Conservation (phyloP, 92 coral and sea anemone species). For the Porites divaricata region DNA sequence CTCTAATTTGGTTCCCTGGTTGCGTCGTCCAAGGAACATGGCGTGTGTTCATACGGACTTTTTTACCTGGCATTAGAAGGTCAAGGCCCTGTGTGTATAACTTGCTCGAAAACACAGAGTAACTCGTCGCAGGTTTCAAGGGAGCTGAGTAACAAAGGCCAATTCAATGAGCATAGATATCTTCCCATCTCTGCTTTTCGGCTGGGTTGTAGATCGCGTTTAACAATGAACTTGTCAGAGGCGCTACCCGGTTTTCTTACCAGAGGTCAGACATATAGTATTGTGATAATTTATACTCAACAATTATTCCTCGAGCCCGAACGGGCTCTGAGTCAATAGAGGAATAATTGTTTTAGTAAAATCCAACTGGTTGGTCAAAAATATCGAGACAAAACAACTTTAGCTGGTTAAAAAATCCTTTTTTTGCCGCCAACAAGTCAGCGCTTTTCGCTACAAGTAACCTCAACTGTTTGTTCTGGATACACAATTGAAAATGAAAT, state of each 20-base stretch:
- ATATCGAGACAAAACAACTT: too few relatives aligned
- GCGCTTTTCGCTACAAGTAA: too few relatives aligned
- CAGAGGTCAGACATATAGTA: background rate
- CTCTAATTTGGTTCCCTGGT: too few relatives aligned
- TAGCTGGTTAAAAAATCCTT: too few relatives aligned
- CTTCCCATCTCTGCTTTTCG: slow-evolving; percentile 9
- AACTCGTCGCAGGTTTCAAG: slow-evolving; percentile 4
- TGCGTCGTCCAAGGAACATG: slow-evolving; percentile 28
- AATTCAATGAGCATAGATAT: slow-evolving; percentile 15
- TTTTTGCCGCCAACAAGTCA: too few relatives aligned
- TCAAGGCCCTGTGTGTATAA: slow-evolving; percentile 31
- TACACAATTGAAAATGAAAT: too few relatives aligned
- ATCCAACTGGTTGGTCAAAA: too few relatives aligned
- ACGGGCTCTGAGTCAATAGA: too few relatives aligned
- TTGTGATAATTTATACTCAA: too few relatives aligned
- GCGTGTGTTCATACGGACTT: slow-evolving; percentile 1
- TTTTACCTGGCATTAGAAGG: slow-evolving; percentile 15
- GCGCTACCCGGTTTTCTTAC: background rate
- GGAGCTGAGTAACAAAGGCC: slow-evolving; percentile 5
- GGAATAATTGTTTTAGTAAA: too few relatives aligned
- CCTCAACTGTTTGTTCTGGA: too few relatives aligned
- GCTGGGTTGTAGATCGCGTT: slow-evolving; percentile 8
- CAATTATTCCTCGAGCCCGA: too few relatives aligned
- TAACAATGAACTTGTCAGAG: background rate
- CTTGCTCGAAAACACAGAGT: slow-evolving; percentile 3